These are phyloP conservation scores for Apamea sordens DNA, from an alignment of 2,888 invertebrate species.

Conservation along the genomic window DNA sequence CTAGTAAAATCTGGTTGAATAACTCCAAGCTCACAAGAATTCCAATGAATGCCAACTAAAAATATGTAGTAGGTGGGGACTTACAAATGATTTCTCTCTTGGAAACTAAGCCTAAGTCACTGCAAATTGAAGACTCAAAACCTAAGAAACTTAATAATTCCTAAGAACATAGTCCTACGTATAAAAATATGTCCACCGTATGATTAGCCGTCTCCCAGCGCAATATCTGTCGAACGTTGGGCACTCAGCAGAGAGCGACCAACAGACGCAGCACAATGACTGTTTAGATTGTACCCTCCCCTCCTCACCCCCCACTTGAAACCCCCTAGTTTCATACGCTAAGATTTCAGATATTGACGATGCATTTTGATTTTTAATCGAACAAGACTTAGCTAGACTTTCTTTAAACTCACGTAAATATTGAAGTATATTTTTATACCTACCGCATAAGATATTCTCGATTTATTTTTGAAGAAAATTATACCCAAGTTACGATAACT, in stretches of 20 bases:
- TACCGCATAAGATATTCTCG: no score
- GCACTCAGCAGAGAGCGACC: slow-evolving; percentile 51
- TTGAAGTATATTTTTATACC: no score
- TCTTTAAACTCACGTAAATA: neutral
- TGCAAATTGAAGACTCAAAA: neutral
- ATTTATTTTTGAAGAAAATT: no score
- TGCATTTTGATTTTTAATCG: slow-evolving; percentile 44
- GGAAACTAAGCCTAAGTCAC: neutral
- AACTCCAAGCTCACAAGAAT: neutral
- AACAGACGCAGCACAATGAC: slow-evolving; percentile 66
- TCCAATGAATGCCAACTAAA: neutral
- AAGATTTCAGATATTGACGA: slow-evolving; percentile 49
- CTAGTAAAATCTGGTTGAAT: neutral
- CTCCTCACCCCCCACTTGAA: slow-evolving; percentile 35
- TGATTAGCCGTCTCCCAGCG: slow-evolving; percentile 53
- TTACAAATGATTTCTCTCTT: neutral
- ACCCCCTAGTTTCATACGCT: slow-evolving; percentile 37
- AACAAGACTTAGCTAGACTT: neutral
- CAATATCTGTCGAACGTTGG: slow-evolving; percentile 63
- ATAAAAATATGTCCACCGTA: slow-evolving; percentile 39
- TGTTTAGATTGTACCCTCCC: slow-evolving; percentile 65
- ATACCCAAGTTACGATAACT: neutral
- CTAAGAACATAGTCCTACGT: neutral
- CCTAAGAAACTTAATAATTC: neutral
- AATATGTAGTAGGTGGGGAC: no score